Percentiles rank a stretch among this genome's conserved stretches.
Conservation (phyloP, 2,113 vertebrate genomes). For the Platanista minor region DNA sequence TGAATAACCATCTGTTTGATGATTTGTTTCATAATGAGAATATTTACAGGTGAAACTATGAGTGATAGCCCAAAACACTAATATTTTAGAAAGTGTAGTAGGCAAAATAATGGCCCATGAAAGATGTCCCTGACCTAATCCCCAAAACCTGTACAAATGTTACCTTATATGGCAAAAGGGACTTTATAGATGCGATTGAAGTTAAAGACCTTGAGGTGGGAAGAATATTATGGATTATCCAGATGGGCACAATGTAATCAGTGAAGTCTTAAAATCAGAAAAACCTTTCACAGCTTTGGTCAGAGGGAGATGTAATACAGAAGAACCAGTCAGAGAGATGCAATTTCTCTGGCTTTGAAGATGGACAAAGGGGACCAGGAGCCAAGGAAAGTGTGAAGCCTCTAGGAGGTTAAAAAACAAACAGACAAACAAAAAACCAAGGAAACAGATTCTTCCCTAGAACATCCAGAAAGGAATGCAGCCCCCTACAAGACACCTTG, state of each 20-base stretch:
- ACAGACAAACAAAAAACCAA: background rate
- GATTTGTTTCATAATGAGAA: background rate
- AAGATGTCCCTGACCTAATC: background rate
- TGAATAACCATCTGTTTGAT: background rate
- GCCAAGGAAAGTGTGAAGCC: too few species aligned
- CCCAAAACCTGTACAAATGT: background rate
- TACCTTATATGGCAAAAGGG: background rate
- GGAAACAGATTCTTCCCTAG: background rate
- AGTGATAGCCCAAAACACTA: background rate
- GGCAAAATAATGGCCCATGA: background rate
- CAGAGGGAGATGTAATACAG: background rate
- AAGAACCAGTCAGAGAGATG: background rate
- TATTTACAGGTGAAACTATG: background rate
- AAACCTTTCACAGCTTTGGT: background rate
- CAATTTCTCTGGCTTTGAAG: background rate
- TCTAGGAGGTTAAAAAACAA: background rate
- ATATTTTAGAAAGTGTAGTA: background rate
- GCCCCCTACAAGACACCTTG: background rate
- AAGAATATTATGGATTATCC: background rate
- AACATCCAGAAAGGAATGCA: background rate
- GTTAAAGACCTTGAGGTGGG: background rate
- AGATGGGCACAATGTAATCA: background rate
- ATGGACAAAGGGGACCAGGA: background rate
- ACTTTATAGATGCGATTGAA: background rate
- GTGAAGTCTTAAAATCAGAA: background rate